Base-by-base conservation (phyloP, 92 coral and sea anemone genomes). In the Palythoa grandis region DNA sequence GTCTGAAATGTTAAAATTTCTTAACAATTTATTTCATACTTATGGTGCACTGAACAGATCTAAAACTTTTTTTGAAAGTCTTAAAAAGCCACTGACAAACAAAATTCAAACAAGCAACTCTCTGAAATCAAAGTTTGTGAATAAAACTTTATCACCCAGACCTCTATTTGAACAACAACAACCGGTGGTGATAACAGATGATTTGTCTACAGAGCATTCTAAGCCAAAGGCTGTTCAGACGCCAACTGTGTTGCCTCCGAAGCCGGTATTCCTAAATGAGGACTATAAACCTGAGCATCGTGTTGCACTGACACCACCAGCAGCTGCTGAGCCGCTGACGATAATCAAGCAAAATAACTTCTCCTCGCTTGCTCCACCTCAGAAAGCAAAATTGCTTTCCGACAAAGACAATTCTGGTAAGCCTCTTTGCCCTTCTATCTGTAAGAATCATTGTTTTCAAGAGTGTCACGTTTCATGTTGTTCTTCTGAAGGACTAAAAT, bases 1-100 rank as follows among this genome's bases (percentile, higher is more conserved):
- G 98, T 90, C 92, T 29, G 92, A 90, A 2, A 88, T 94, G 98
- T 92, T 94, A 93, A 94, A 94, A 82, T 91, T 94, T 74, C 82
- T 94, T 53, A 88, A 92, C 79, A 92, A 91, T 92, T 87, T 94
- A 93, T 92, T 92, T 85, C 83, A 68, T 23, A 89, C 89, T 90
- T 91, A 89, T 65, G 93, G 91, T 0, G 78, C 88, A 19, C 76
- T 58, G 17, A 86, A 88, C 86, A 87, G 70, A 38, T 22, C 78
- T 65, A 86, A 80, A 40, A 74, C 58, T 74, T 8, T 58, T 54
- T 29, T 22, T 40, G 52, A 63, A 19, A 50, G n/a, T 40, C 43
- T 47, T 12, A 61, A 65, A 17, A 80, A 52, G 15, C 82, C 86
- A 7, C 40, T 67, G 52, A 7, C 7, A 37, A 52, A 52, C 87